Conservation (phyloP, 2,797 vertebrate species). For the Lindbergichthys nudifrons region DNA sequence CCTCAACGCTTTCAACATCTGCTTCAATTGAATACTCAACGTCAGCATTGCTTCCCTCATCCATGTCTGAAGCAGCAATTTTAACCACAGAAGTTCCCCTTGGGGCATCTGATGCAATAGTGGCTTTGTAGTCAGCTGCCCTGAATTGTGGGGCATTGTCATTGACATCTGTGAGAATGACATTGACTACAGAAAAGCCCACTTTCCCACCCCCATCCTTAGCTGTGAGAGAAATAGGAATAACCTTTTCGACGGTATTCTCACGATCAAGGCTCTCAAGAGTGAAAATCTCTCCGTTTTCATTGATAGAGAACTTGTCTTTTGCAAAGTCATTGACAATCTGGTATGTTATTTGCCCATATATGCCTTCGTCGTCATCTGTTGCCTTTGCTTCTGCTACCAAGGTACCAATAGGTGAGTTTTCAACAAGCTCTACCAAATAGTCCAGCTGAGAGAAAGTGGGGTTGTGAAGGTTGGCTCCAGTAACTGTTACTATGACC, state of each 20-base stretch:
- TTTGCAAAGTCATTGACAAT: constrained; percentile 96
- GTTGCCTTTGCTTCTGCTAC: constrained; percentile 90
- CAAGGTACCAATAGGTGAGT: constrained; percentile 89
- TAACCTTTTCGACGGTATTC: constrained; percentile 92
- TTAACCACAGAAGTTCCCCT: constrained; percentile 91
- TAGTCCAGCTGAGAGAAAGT: constrained; percentile 92
- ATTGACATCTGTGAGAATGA: constrained; percentile 97
- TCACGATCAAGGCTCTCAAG: constrained; percentile 94
- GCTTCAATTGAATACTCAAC: constrained; percentile 92
- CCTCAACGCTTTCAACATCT: constrained; percentile 91
- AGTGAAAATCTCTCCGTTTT: constrained; percentile 92
- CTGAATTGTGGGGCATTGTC: constrained; percentile 98
- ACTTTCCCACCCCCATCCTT: constrained; percentile 96
- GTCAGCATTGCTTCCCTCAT: constrained; percentile 97
- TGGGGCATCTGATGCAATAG: constrained; percentile 88
- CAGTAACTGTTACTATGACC: constrained; percentile 87
- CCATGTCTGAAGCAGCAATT: constrained; percentile 93
- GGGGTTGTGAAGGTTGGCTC: constrained; percentile 94
- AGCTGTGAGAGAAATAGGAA: constrained; percentile 92
- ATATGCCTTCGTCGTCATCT: constrained; percentile 91
- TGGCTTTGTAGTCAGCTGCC: constrained; percentile 91
- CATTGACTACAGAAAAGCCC: constrained; percentile 93
- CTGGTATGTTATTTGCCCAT: constrained; percentile 89
- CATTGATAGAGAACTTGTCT: constrained; percentile 92
- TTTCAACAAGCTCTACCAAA: constrained; percentile 95